Conservation (phyloP, 2,113 vertebrate genomes). For the Hiodon alosoides region DNA sequence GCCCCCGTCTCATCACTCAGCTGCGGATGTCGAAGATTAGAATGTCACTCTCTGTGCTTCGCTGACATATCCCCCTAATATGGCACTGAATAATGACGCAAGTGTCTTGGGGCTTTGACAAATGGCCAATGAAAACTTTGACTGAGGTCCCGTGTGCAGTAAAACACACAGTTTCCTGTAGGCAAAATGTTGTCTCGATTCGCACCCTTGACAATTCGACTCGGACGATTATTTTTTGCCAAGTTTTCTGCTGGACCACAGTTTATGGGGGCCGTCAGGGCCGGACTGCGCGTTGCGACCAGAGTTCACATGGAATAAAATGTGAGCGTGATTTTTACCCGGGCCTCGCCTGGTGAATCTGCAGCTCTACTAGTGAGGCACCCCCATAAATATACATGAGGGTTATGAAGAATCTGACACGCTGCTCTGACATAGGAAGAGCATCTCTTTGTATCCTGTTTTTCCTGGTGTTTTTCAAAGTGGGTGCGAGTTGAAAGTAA, state of each 20-base stretch:
- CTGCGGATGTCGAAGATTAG: slow-evolving; percentile 51
- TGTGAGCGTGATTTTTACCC: neutral
- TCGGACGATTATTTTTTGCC: neutral
- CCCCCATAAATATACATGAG: slow-evolving; percentile 21
- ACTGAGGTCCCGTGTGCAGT: slow-evolving; percentile 17
- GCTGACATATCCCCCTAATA: slow-evolving; percentile 52
- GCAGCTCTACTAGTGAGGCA: neutral
- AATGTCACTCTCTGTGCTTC: slow-evolving; percentile 56
- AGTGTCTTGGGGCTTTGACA: slow-evolving; percentile 35
- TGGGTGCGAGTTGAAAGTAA: slow-evolving; percentile 23
- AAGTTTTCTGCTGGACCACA: neutral
- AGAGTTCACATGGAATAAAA: neutral
- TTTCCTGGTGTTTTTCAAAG: slow-evolving; percentile 17
- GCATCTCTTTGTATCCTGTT: slow-evolving; percentile 5
- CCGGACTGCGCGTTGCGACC: neutral
- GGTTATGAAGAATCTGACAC: slow-evolving; percentile 28
- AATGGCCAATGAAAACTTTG: slow-evolving; percentile 22
- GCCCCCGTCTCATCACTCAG: slow-evolving; percentile 23
- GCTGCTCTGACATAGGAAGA: slow-evolving; percentile 28
- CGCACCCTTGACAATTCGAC: neutral
- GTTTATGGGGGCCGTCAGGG: neutral
- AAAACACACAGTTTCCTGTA: slow-evolving; percentile 7
- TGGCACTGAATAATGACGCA: slow-evolving; percentile 33
- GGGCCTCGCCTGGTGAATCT: neutral
- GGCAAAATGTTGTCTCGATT: neutral